These are phyloP conservation scores for Trematomus loennbergii DNA, from an alignment of 2,113 vertebrate species.

Conservation along the genomic window DNA sequence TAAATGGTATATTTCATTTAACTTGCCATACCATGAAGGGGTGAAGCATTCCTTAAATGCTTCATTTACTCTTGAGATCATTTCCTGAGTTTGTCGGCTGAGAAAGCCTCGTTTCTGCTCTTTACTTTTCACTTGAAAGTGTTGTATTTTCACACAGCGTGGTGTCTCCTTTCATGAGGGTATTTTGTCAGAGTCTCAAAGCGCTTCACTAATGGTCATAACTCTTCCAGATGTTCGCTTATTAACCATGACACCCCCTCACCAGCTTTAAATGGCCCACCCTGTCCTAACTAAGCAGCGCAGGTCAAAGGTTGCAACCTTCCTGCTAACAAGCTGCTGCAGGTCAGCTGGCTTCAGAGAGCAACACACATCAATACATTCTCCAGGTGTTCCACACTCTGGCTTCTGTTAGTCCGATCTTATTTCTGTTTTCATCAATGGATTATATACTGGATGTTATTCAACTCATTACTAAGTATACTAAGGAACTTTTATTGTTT, in stretches of 20 bases:
- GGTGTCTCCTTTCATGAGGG: constrained; percentile 73
- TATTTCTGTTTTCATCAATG: not conserved
- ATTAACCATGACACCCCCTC: constrained; percentile 77
- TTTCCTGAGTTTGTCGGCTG: constrained; percentile 60
- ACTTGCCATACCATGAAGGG: constrained; percentile 61
- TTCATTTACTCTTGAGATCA: constrained; percentile 75
- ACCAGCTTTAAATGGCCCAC: constrained; percentile 74
- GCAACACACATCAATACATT: constrained; percentile 55
- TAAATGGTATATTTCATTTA: constrained; percentile 68
- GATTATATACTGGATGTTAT: not conserved
- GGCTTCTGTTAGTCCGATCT: constrained; percentile 12
- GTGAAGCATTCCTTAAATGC: constrained; percentile 75
- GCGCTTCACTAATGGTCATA: constrained; percentile 72
- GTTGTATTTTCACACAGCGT: constrained; percentile 67
- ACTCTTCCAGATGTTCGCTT: constrained; percentile 83
- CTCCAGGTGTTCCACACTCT: constrained; percentile 71
- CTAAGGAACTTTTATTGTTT: no score
- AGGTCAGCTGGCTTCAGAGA: constrained; percentile 70
- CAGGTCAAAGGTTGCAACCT: constrained; percentile 76
- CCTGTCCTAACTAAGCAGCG: constrained; percentile 75
- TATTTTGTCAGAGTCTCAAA: constrained; percentile 72
- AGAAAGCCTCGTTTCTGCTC: constrained; percentile 38
- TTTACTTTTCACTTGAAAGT: constrained; percentile 70
- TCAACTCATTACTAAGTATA: not conserved
- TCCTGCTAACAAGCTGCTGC: constrained; percentile 70